phyloP scores from a whole-genome alignment of 1,140 invertebrate genomes.

The Temnothorax longispinosus region DNA sequence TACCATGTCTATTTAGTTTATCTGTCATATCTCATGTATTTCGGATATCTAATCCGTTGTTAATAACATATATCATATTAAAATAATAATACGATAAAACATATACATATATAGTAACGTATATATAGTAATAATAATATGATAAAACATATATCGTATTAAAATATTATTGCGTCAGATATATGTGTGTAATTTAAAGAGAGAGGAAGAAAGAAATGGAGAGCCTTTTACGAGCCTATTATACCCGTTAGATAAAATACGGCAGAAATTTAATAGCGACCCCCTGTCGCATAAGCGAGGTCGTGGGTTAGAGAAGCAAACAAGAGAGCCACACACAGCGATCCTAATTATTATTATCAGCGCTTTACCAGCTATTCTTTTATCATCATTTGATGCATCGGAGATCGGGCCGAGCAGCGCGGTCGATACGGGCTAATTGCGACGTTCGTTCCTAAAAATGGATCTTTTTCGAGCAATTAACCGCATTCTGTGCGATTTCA shows the following conservation, averaged over 20 bases:
- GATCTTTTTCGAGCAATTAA: slow-evolving; percentile 42
- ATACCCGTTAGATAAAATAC: slow-evolving; percentile 52
- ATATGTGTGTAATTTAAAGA: background rate
- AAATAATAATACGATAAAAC: too few relatives aligned
- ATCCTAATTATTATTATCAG: slow-evolving; percentile 73
- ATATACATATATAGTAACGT: too few relatives aligned
- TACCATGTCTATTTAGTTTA: background rate
- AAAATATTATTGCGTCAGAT: slow-evolving; percentile 1
- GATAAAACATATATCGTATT: background rate
- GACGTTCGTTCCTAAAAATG: slow-evolving; percentile 56
- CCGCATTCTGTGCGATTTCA: slow-evolving; percentile 35
- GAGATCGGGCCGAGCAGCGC: slow-evolving; percentile 8
- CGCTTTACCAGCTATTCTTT: slow-evolving; percentile 65
- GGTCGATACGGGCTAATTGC: slow-evolving; percentile 47
- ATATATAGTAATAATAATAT: too few relatives aligned
- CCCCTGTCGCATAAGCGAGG: slow-evolving; percentile 40
- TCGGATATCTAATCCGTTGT: background rate
- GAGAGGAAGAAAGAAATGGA: background rate
- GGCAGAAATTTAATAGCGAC: slow-evolving; percentile 58
- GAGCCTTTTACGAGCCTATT: slow-evolving; percentile 59
- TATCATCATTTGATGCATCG: slow-evolving; percentile 66
- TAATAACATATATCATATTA: background rate
- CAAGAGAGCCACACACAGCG: slow-evolving; percentile 65
- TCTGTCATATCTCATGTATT: background rate
- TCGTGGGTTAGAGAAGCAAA: slow-evolving; percentile 73